Conservation (phyloP, 2,888 invertebrate species). For the Pheosia gnoma region DNA sequence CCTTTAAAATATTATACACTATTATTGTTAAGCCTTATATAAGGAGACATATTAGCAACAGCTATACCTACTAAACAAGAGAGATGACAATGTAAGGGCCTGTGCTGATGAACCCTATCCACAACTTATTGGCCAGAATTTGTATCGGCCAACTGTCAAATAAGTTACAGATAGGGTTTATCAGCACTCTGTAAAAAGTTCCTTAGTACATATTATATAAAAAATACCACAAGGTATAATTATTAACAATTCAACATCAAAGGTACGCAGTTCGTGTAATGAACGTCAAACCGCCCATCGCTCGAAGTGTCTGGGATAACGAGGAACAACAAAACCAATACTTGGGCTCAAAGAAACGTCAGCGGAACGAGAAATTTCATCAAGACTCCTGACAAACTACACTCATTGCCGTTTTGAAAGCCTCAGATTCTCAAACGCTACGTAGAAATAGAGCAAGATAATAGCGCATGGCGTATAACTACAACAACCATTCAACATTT, state of each 20-base stretch:
- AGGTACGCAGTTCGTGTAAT: slow-evolving; percentile 14
- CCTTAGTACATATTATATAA: no score
- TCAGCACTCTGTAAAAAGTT: no score
- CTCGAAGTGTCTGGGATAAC: slow-evolving; percentile 8
- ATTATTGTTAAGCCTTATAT: no score
- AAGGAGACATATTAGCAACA: no score
- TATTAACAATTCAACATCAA: slow-evolving; percentile 17
- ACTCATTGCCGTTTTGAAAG: slow-evolving; percentile 34
- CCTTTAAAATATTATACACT: no score
- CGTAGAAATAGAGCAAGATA: slow-evolving; percentile 12
- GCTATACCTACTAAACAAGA: no score
- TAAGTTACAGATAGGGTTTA: no score
- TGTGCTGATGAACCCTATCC: no score
- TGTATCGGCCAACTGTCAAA: no score
- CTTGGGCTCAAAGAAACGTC: slow-evolving; percentile 31
- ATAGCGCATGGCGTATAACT: not conserved
- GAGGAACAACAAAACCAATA: slow-evolving; percentile 28
- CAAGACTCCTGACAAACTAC: slow-evolving; percentile 42
- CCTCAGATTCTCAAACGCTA: slow-evolving; percentile 27
- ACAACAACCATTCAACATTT: not conserved
- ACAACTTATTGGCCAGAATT: no score
- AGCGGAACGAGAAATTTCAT: slow-evolving; percentile 40
- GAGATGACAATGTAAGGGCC: no score
- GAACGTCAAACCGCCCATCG: slow-evolving; percentile 12
- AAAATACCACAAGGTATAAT: no score